Base-by-base conservation (phyloP, 2,113 vertebrate genomes). In the Hydrochoerus hydrochaeris region DNA sequence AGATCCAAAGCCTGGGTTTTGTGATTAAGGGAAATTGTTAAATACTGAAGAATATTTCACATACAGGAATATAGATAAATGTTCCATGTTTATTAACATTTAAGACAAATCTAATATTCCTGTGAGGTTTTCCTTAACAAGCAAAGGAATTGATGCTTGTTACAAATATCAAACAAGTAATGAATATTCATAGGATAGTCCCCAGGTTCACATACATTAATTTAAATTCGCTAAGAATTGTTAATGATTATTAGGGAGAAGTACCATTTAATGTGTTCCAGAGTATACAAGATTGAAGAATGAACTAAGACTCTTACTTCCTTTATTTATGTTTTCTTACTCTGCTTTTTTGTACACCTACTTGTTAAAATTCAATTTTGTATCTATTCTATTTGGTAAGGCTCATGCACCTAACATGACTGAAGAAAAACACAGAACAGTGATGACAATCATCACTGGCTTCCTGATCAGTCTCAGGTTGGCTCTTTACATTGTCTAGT, bases 41-140 rank as follows among this genome's bases (percentile, higher is more conserved):
- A 92, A 87, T 35, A 73, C 38, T 54, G 12, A 95, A 35, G 19
- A 82, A 4, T 22, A 41, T 84, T 95, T 91, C 57, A 84, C 93
- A 94, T 67, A 35, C 20, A 30, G 20, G 60, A 35, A 86, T 81
- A 58, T 52, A 86, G 14, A 80, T 65, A 41, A 69, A 82, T 78
- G 57, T 86, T 95, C 89, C 5, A 91, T 57, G 82, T 77, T 94
- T 91, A 65, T 71, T 88, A 85, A 80, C 19, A 93, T 84, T 91
- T 60, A 86, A 88, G 38, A 49, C 44, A 96, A 91, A 84, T 93
- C 12, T 93, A 83, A 90, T 32, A 90, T 69, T 67, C 49, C n/a
- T 96, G 83, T 86, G 80, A 84, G 60, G 62, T 67, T 91, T 91
- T 86, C 26, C 54, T 92, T 7, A 90, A 19, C 7, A 93, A 63